These are phyloP conservation scores for Choloepus hoffmanni DNA, from an alignment of 2,113 vertebrate species.

Conservation along the genomic window DNA sequence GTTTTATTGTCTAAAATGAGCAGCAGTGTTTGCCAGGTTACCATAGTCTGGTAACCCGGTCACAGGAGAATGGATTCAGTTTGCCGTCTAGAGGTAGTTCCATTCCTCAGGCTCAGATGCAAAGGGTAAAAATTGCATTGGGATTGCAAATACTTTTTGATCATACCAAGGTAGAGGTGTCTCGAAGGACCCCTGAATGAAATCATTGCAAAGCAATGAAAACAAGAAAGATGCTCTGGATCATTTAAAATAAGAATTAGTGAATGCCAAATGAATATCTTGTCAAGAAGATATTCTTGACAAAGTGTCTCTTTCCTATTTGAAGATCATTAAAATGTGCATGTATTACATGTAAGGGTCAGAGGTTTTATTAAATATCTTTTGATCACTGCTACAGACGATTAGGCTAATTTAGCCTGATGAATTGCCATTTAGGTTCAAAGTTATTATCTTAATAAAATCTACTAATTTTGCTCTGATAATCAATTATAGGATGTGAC, in stretches of 20 bases:
- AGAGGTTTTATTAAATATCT: background rate
- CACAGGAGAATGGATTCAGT: accelerated
- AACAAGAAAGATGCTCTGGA: background rate
- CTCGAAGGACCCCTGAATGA: background rate
- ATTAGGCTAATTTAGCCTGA: background rate
- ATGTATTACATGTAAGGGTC: background rate
- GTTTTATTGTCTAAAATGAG: accelerated
- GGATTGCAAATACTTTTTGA: accelerated
- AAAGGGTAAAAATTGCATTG: accelerated
- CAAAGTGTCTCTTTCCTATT: too few species aligned
- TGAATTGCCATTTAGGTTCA: accelerated
- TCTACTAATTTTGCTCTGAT: background rate
- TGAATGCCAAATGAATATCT: background rate
- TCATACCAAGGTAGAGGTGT: accelerated
- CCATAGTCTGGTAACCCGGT: background rate
- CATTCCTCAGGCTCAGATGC: too few species aligned
- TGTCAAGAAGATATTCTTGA: background rate
- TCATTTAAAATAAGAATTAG: background rate
- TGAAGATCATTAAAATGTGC: background rate
- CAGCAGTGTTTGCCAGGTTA: background rate
- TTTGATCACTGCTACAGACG: accelerated
- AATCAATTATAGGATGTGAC: too few species aligned
- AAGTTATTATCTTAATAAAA: background rate
- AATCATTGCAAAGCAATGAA: accelerated
- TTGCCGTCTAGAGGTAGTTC: accelerated